Evolutionary conservation across 1,140 invertebrate species (phyloP), one percentile per base, ranked within the genome.

Genomic region (Tribolium madens): DNA sequence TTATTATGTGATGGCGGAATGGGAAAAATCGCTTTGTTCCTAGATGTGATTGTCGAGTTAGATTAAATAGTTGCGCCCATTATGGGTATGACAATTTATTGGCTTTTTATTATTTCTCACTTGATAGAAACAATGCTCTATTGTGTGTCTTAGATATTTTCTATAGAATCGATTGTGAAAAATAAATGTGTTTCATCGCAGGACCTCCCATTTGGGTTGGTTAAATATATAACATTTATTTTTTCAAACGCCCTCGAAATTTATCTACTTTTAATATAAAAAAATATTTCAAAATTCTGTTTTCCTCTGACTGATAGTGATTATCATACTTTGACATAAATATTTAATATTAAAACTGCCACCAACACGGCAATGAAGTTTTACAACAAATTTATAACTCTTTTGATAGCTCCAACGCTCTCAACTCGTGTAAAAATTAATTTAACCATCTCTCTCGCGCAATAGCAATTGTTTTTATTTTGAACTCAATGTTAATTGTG

Each of bases 21-120:
- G 10, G 14, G 57, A 64, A 64, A 64, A 64, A 64, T 33, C 57
- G 17, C 52, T 21, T 21, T 57, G 52, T 57, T 57, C 52, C 18
- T 7, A 57, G 14, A 57, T 15, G 50, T 15, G 52, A 57, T 57
- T 52, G 50, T 17, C 50, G 50, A 17, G 6, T 18, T 50, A 18
- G 57, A 64, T 64, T 64, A 64, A 64, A 33, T 12, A 33, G 52
- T 57, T 57, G 15, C 18, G 18, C 18, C 52, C 18, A 57, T 26
- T 21, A 57, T 18, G 52, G 14, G 18, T 26, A 21, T 57, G 52
- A 57, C 52, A 57, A 57, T 57, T 57, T 57, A 21, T 18, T 57
- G 36, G 10, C 15, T 21, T 57, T 21, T 57, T 57, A 57, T 57
- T 21, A 18, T 33, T 64, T n/a, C 10, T 15, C 14, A 57, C 52